Percentiles rank a stretch among this genome's conserved stretches.
Evolutionary conservation across 2,797 vertebrate genomes (phyloP).

Genomic region (Poecilia gillii): DNA sequence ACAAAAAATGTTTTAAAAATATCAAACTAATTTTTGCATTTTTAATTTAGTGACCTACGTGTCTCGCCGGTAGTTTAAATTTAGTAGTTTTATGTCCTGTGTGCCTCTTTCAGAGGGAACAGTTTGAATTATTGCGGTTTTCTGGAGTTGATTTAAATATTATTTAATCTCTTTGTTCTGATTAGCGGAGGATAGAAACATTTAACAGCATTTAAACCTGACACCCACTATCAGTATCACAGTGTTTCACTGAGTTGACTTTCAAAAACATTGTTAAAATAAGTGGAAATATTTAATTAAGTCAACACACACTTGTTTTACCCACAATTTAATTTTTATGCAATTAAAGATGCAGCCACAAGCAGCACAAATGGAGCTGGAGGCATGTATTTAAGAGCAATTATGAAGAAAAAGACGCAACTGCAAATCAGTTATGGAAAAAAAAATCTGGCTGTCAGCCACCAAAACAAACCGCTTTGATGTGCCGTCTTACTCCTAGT

Average conservation of each 20-base stretch:
- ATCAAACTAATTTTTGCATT: too few relatives aligned
- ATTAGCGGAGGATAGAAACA: background rate
- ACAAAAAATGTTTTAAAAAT: too few relatives aligned
- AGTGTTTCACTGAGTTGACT: background rate
- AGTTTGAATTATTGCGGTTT: conserved; percentile 34
- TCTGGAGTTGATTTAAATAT: conserved; percentile 47
- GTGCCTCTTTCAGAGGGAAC: conserved; percentile 21
- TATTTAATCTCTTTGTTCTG: conserved; percentile 26
- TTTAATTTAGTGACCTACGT: too few relatives aligned
- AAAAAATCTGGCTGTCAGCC: background rate
- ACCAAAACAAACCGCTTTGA: background rate
- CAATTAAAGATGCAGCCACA: too few relatives aligned
- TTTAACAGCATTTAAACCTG: background rate
- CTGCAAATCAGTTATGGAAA: background rate
- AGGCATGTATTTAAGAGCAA: too few relatives aligned
- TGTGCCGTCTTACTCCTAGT: background rate
- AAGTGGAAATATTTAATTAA: background rate
- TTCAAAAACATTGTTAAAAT: background rate
- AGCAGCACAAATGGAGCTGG: too few relatives aligned
- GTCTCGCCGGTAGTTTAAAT: too few relatives aligned
- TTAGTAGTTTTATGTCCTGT: too few relatives aligned
- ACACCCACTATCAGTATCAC: background rate
- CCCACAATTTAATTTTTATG: background rate
- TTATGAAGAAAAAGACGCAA: too few relatives aligned
- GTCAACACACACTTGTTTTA: background rate